phyloP scores from a whole-genome alignment of 1,140 invertebrate genomes.

The Spodoptera litura region DNA sequence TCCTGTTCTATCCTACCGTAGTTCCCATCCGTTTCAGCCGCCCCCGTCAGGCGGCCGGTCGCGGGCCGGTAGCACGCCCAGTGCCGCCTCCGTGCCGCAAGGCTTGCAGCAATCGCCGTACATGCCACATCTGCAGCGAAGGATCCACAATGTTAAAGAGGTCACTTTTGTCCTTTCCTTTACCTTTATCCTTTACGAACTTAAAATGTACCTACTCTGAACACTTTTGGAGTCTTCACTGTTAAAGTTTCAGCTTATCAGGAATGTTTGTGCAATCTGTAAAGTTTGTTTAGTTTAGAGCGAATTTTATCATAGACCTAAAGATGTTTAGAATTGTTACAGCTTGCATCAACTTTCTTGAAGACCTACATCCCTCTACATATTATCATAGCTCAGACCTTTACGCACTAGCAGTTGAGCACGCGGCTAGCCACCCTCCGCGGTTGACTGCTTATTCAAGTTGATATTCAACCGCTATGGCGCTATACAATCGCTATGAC shows the following conservation, averaged over 20 bases:
- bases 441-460: no score
- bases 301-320: no score
- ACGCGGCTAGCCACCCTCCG: no score
- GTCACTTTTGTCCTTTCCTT: slow-evolving; percentile 56
- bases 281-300: neutral
- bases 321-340: no score
- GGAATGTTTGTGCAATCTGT: neutral
- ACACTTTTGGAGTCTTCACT: neutral
- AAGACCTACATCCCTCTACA: no score
- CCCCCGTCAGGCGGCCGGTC: slow-evolving; percentile 68
- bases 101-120: slow-evolving; percentile 57
- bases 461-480: no score
- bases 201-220: neutral
- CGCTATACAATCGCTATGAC: no score
- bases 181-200: slow-evolving; percentile 18
- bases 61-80: slow-evolving; percentile 71
- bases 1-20: slow-evolving; percentile 18
- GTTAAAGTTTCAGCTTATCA: neutral
- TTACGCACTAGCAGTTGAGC: no score
- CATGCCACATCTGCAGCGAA: slow-evolving; percentile 53
- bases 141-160: slow-evolving; percentile 72
- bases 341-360: no score
- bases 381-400: no score
- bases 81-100: slow-evolving; percentile 68
- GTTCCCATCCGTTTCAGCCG: slow-evolving; percentile 51